Evolutionary conservation across 2,113 vertebrate species (phyloP), one percentile per base, ranked within the genome.

Genomic region (Coptodon bakossiorum): DNA sequence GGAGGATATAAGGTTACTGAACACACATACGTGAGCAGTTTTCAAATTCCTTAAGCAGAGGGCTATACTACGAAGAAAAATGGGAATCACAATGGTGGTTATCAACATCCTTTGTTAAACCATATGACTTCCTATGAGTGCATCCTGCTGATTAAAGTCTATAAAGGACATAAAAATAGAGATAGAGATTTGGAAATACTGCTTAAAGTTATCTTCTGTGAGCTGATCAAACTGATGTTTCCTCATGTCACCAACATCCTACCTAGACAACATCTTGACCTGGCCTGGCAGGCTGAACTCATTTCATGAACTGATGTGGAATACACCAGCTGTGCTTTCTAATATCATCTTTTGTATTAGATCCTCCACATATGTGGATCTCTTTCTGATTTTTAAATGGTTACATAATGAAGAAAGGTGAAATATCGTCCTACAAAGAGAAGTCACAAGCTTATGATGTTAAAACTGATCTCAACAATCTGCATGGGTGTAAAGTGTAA

Each of bases 1-100:
- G 90, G 83, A 78, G 81, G 50, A 82, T 83, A 88, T 92, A 85
- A 90, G 63, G 84, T 88, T 88, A 88, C 81, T 83, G 82, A 27
- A 43, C 45, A 16, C 6, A 17, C 2, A 66, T 53, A 54, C 14
- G 56, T 40, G 10, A 79, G 13, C 56, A n/a, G 38, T 48, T 76
- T 36, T 50, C 29, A 73, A 79, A 36, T 81, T 22, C 11, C 27
- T 29, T 38, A 52, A 27, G 11, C 54, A 56, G 54, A 27, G 54
- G 22, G 10, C 22, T 27, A 27, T 27, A 5, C 22, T 56, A 56
- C 6, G 3, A 7, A 24, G 54, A 56, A 56, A 27, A 56, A 13
- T 24, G 22, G 22, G 1, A 56, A 27, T 56, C 22, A 27, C 54
- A 27, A 6, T 56, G 54, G 22, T 27, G 54, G 54, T 56, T 56